Evolutionary conservation across 2,888 invertebrate species (phyloP).

Genomic region (Gastrophysa polygoni): DNA sequence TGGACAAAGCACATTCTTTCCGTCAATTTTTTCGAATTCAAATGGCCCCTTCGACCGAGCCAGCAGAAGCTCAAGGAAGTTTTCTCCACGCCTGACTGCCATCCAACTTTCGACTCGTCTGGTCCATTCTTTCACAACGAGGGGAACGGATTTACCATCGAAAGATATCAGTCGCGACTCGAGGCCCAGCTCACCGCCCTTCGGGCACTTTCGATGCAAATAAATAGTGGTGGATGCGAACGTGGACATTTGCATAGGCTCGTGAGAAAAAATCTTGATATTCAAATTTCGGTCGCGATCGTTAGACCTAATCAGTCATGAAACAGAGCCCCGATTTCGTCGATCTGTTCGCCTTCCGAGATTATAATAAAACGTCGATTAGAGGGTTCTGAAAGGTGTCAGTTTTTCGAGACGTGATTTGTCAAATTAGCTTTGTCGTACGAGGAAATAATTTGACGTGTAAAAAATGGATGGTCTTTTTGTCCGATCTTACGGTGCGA

Average conservation of each 20-base stretch:
- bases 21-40: conserved; percentile 39
- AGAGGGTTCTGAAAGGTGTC: conserved; percentile 30
- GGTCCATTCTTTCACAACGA: conserved; percentile 34
- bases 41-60: conserved; percentile 40
- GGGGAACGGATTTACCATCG: conserved; percentile 34
- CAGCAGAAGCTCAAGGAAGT: conserved; percentile 20
- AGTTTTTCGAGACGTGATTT: conserved; percentile 41
- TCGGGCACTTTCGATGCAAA: conserved; percentile 19
- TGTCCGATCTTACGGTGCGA: conserved; percentile 19
- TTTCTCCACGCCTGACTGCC: conserved; percentile 21
- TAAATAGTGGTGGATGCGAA: conserved; percentile 32
- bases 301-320: conserved; percentile 47
- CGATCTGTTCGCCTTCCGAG: conserved; percentile 15
- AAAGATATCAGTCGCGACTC: conserved; percentile 22
- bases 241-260: conserved; percentile 48
- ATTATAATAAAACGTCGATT: conserved; percentile 51
- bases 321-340: conserved; percentile 34
- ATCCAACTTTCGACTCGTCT: conserved; percentile 20
- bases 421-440: conserved; percentile 46
- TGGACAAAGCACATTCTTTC: conserved; percentile 35
- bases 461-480: conserved; percentile 35
- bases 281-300: conserved; percentile 37
- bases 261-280: conserved; percentile 53
- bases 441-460: conserved; percentile 48
- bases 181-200: not conserved